Base-by-base conservation (phyloP, 2,797 vertebrate genomes). In the Siniperca undulata region DNA sequence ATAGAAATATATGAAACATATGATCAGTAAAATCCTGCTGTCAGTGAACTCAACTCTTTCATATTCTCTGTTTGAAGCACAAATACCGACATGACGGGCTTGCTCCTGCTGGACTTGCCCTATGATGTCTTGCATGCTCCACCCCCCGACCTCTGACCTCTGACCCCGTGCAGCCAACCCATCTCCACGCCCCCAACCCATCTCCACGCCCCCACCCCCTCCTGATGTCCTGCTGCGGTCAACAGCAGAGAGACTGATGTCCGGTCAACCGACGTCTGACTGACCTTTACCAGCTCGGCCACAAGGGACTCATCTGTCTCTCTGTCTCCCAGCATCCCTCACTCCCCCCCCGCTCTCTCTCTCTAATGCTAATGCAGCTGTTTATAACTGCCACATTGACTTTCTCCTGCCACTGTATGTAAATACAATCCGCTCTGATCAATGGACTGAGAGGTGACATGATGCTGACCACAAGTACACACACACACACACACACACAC, bases 301-400 rank as follows among this genome's bases (percentile, higher is more conserved):
- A 19, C 85, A 0, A 22, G 93, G 90, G 93, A 93, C 88, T 84
- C 91, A 94, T 93, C 92, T 48, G 70, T 94, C 93, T 90, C 72
- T 61, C 70, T 60, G 82, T 77, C 88, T 78, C 86, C 78, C 82
- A 16, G 78, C 81, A 87, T 85, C 80, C 77, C 55, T 74, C 82
- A 22, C 53, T 61, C 48, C 48, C 1, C 22, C 2, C 53, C 27
- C 27, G 27, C 27, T 0, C 56, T n/a, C 34, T 3, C 77, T 7
- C 72, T 1, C 80, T 53, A 66, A 92, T 93, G 88, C 89, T 92
- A 92, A 94, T 91, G 88, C 89, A 90, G 91, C 91, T 89, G 85
- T 92, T 89, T 91, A 91, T 93, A 91, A 89, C 85, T 59, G 83
- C 86, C 64, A 89, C 92, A 91, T 93, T 90, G 89, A 92, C 90